Evolutionary conservation across 2,113 vertebrate species (phyloP).

Genomic region (Aegithalos caudatus): DNA sequence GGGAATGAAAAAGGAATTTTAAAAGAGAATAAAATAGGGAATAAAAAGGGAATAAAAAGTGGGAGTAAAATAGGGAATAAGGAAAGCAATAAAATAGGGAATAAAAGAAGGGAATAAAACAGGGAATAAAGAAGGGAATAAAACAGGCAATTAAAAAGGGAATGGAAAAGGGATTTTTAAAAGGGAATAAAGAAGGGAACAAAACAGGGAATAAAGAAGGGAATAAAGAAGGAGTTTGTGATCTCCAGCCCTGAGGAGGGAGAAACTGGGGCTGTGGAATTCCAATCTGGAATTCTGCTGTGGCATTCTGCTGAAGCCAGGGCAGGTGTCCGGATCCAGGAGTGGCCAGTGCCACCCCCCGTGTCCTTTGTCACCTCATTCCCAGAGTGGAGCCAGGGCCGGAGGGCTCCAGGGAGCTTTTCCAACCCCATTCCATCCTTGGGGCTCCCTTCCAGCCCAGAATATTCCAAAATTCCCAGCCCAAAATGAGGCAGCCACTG

Average conservation of each 20-base stretch:
- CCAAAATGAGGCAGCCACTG: background rate
- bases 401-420: background rate
- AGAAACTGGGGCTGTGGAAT: background rate
- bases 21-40: background rate
- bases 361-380: background rate
- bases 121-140: background rate
- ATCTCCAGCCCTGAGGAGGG: background rate
- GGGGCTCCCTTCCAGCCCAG: background rate
- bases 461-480: background rate
- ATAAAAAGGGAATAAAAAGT: background rate
- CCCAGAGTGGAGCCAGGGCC: fast-evolving
- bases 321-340: background rate
- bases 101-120: too few relatives aligned
- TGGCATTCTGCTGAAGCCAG: background rate
- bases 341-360: fast-evolving
- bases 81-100: background rate
- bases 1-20: background rate
- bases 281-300: background rate
- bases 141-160: too few relatives aligned
- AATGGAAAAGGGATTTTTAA: too few relatives aligned
- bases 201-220: background rate
- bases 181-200: background rate
- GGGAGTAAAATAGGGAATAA: background rate
- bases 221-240: background rate
- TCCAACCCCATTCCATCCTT: background rate